Evolutionary conservation across 2,113 vertebrate species (phyloP), one percentile per base, ranked within the genome.

Genomic region (Oenanthe melanoleuca): DNA sequence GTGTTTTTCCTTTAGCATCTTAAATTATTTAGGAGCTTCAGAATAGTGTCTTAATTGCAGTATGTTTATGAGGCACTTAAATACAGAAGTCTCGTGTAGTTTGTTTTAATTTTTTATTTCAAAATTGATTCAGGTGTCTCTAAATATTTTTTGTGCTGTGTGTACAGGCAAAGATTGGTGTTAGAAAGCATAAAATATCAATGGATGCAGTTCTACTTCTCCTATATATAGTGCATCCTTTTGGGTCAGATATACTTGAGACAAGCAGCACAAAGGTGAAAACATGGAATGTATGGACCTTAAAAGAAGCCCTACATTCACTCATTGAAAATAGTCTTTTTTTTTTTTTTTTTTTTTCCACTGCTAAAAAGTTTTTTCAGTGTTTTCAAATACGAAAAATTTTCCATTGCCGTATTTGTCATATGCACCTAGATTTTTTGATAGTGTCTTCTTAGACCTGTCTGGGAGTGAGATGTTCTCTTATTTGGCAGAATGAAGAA

Each of bases 71-170:
- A 94, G 57, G 85, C 84, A 87, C 85, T 93, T 60, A 63, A 93
- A 89, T 88, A 95, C 92, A 79, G 42, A 92, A 91, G 64, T 87
- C 82, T 83, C 5, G 47, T 66, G 73, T 38, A 67, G 72, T 73
- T 95, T 83, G 55, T 82, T 93, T 91, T 47, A 61, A 89, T 91
- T 88, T 95, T 97, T 96, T 96, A 96, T 95, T 95, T 95, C 80
- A 80, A 96, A 94, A 90, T 92, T 73, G 44, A 94, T 95, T 95
- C 63, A 70, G 2, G 28, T 78, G 52, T 94, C 26, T 88, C 69
- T 88, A 93, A 87, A 64, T 95, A 96, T 64, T 86, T 92, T 92
- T 44, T 67, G 47, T 83, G 79, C 70, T 89, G 75, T 80, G 60
- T 91, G 50, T 96, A 94, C 71, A 97, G 88, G 82, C 64, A 86